These are phyloP conservation scores for Xerus rutilus DNA, from an alignment of 2,797 vertebrate species.

Conservation along the genomic window DNA sequence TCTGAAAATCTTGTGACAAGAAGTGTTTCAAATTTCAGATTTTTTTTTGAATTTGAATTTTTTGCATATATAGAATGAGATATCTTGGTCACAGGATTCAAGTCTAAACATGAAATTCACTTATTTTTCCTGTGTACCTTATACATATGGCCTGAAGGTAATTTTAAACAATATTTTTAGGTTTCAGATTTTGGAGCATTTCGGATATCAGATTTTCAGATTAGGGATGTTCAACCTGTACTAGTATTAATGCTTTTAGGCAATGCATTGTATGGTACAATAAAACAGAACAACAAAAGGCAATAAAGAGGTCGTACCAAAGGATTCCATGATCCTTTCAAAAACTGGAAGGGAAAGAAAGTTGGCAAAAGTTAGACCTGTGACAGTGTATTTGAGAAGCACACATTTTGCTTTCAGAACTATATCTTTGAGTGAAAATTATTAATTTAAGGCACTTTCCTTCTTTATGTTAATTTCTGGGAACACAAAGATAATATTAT, in stretches of 20 bases:
- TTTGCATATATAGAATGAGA: neutral
- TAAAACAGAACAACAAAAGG: conserved; percentile 3
- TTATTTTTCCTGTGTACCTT: neutral
- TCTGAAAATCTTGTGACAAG: neutral
- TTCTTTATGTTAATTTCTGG: neutral
- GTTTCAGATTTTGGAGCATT: neutral
- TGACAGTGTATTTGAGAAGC: conserved; percentile 12
- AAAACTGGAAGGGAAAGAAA: neutral
- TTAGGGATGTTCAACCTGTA: neutral
- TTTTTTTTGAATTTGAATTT: neutral
- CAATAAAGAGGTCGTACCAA: neutral
- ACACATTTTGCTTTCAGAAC: conserved; percentile 6
- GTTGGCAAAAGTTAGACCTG: neutral
- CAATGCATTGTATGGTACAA: neutral
- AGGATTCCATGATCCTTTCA: neutral
- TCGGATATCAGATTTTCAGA: neutral
- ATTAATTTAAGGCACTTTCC: neutral
- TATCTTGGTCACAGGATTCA: neutral
- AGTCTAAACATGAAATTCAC: neutral
- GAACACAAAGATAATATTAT: conserved; percentile 37
- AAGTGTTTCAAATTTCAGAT: neutral
- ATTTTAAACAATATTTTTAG: neutral
- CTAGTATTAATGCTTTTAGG: neutral
- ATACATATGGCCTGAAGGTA: neutral
- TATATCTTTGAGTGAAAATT: neutral